phyloP scores from a whole-genome alignment of 1,140 invertebrate genomes.

The Probaryconus sp. region DNA sequence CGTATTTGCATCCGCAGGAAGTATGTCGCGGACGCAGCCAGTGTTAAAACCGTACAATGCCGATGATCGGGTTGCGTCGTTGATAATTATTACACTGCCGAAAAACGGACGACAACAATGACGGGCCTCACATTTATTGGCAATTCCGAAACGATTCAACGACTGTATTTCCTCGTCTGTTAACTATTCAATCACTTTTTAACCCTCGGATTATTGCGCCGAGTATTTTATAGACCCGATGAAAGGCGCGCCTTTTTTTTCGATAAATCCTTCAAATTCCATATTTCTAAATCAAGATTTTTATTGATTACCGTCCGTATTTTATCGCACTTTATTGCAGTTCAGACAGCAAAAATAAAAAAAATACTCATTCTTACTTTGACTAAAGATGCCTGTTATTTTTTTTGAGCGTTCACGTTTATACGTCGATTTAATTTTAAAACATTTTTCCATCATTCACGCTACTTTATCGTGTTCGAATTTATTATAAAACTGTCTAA shows the following conservation, averaged over 20 bases:
- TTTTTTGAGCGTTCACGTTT: no score
- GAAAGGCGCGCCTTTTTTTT: conserved; percentile 30
- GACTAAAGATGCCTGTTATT: no score
- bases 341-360: no score
- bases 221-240: conserved; percentile 35
- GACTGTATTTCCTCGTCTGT: conserved; percentile 17
- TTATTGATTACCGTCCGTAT: conserved; percentile 8
- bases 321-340: conserved; percentile 37
- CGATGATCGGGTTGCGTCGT: conserved; percentile 16
- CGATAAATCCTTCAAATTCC: conserved; percentile 40
- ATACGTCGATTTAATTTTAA: no score
- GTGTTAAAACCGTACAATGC: conserved; percentile 40
- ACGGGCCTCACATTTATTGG: conserved; percentile 36
- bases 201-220: conserved; percentile 47
- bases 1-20: conserved; percentile 73
- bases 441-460: no score
- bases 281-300: conserved; percentile 46
- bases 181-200: conserved; percentile 55
- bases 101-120: conserved; percentile 40
- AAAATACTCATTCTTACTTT: no score
- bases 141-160: conserved; percentile 28
- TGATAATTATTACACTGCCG: conserved; percentile 45
- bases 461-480: no score
- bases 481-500: no score
- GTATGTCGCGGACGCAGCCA: conserved; percentile 47